A percentile compares a stretch with the other conserved stretches of the same genome.
Conservation (phyloP, 2,797 vertebrate species). For the Octomys mimax region DNA sequence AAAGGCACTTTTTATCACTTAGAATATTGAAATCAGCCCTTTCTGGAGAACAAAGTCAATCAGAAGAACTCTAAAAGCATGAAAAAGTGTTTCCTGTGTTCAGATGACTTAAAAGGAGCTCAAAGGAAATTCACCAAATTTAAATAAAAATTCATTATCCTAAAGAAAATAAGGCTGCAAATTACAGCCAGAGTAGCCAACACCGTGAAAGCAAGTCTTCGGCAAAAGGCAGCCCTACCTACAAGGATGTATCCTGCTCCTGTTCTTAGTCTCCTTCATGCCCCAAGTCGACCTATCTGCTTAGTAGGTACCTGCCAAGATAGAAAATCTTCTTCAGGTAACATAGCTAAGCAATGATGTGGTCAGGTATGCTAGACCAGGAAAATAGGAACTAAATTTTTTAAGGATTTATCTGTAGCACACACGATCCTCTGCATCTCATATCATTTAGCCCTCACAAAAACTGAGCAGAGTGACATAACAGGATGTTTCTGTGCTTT, state of each 20-base stretch:
- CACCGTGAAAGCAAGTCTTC: conserved; percentile 47
- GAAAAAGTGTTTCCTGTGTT: conserved; percentile 83
- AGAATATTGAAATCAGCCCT: conserved; percentile 82
- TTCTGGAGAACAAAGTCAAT: conserved; percentile 85
- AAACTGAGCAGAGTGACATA: not conserved
- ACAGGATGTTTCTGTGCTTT: not conserved
- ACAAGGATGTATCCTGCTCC: not conserved
- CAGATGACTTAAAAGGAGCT: conserved; percentile 83
- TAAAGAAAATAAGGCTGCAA: conserved; percentile 80
- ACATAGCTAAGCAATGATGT: conserved; percentile 8
- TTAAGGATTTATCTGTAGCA: not conserved
- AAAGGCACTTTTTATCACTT: conserved; percentile 84
- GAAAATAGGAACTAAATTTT: conserved; percentile 50
- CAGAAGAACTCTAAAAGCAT: conserved; percentile 83
- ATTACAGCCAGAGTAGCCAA: conserved; percentile 77
- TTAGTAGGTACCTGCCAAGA: not conserved
- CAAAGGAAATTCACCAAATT: conserved; percentile 84
- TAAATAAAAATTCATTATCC: conserved; percentile 85
- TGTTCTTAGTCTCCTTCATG: not conserved
- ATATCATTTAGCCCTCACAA: conserved; percentile 25
- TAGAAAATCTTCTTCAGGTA: conserved; percentile 50
- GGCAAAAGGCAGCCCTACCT: conserved; percentile 1
- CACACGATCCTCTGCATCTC: not conserved
- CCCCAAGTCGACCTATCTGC: not conserved
- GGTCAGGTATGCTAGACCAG: not conserved